Percentiles rank a stretch among this genome's conserved stretches.
Conservation (phyloP, 2,113 vertebrate species). For the Salvelinus fontinalis region DNA sequence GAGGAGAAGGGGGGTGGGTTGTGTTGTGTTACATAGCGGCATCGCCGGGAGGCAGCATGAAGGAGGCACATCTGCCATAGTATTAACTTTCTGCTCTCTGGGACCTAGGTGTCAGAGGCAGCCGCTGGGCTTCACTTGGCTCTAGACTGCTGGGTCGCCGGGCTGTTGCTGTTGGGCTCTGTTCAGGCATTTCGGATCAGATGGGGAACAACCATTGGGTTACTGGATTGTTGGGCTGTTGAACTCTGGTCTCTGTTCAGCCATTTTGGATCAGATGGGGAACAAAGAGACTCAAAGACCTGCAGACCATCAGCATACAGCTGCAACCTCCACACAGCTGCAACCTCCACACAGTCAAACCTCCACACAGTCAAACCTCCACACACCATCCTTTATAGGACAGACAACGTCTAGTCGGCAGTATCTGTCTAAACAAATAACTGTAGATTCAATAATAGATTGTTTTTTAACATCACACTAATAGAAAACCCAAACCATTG, state of each 20-base stretch:
- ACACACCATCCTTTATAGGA: too few species aligned
- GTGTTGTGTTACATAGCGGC: constrained; percentile 52
- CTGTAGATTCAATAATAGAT: too few species aligned
- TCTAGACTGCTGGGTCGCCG: not conserved
- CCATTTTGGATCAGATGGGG: constrained; percentile 45
- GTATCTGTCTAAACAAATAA: too few species aligned
- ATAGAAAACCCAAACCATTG: too few species aligned
- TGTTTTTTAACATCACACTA: too few species aligned
- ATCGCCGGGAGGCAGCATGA: constrained; percentile 87
- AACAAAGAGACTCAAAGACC: constrained; percentile 41
- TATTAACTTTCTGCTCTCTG: constrained; percentile 92
- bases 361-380: too few species aligned
- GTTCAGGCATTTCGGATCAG: constrained; percentile 29
- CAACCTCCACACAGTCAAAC: not conserved
- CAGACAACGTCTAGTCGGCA: too few species aligned
- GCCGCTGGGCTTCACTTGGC: constrained; percentile 39
- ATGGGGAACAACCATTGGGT: constrained; percentile 31
- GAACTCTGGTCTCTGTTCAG: not conserved
- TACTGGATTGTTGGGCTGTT: not conserved
- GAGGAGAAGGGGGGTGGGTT: constrained; percentile 52
- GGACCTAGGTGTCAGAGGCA: constrained; percentile 84
- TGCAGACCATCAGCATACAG: not conserved
- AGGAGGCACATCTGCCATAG: constrained; percentile 92
- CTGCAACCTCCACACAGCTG: not conserved
- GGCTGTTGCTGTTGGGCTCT: not conserved